Conservation (phyloP, 2,888 invertebrate genomes). For the Lasioglossum morio region DNA sequence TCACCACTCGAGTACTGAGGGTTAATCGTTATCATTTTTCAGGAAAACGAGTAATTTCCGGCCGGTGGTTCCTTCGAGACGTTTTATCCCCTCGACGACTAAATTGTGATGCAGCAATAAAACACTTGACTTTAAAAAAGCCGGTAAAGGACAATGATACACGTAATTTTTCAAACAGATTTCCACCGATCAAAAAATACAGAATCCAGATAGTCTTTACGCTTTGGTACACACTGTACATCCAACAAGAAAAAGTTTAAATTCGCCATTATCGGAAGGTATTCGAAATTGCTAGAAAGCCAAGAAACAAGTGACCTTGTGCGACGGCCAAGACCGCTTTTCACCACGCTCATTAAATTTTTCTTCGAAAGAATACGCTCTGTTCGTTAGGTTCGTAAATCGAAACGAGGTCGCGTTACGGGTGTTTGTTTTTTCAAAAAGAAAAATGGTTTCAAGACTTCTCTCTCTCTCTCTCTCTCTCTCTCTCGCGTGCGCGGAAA, state of each 20-base stretch:
- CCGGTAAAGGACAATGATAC: too few species aligned
- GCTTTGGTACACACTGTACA: background rate
- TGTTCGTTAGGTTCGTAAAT: slow-evolving; percentile 2
- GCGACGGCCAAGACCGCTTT: background rate
- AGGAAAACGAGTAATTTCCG: too few species aligned
- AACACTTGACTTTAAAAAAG: too few species aligned
- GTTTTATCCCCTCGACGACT: too few species aligned
- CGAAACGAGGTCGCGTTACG: slow-evolving; percentile 8
- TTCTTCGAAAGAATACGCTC: background rate
- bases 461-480: background rate
- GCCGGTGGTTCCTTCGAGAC: too few species aligned
- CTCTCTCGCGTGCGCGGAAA: background rate
- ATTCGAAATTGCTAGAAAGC: background rate
- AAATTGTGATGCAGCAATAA: too few species aligned
- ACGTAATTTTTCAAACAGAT: too few species aligned
- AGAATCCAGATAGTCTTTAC: too few species aligned
- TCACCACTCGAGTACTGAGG: too few species aligned
- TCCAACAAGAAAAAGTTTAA: background rate
- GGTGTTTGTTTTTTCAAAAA: background rate
- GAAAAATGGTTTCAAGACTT: background rate
- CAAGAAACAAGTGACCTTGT: background rate
- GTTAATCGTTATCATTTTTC: too few species aligned
- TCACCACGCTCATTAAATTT: background rate
- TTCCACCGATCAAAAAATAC: too few species aligned
- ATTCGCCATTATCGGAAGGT: background rate